Evolutionary conservation across 2,888 invertebrate species (phyloP), one percentile per base, ranked within the genome.

Genomic region (Plagodis pulveraria): DNA sequence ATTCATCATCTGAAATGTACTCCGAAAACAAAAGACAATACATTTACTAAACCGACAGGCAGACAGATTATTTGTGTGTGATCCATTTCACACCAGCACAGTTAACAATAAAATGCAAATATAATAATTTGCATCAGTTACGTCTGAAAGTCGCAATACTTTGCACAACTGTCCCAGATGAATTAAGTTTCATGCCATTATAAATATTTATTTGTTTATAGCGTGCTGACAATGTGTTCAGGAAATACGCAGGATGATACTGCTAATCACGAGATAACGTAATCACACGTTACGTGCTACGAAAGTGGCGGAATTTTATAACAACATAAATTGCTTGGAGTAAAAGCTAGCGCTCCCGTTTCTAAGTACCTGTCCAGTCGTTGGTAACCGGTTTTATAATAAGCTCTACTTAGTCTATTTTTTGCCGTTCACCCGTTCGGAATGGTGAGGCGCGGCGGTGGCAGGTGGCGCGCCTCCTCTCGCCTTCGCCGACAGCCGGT

Each of bases 281-380:
- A 71, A 78, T 76, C 74, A 69, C 76, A 78, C 71, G 73, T 79
- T 78, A 64, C 58, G 79, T 72, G 66, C 49, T 75, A 73, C 77
- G 78, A 81, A 79, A 81, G 80, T 73, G 77, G 65, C 72, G 78
- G 80, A 77, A 77, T 81, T 71, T 79, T 70, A 74, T 76, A 84
- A 88, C 82, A 81, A 83, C 84, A 86, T 82, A 83, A 78, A 86
- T 84, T 83, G 82, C 64, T 50, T 81, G 10, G 73, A 89, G 91
- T 91, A 91, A 92, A 91, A 92, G 91, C 81, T 80, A 78, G 79
- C 79, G 80, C 77, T 90, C 86, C 86, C 81, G 80, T 86, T 79
- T 80, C 77, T 72, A 75, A 78, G 80, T 77, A 78, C 70, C 70
- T 68, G 72, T 66, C 71, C 71, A 49, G 9, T 54, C 52, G 73